These are phyloP conservation scores for Oreortyx pictus DNA, from an alignment of 2,797 vertebrate genomes.

Conservation along the genomic window DNA sequence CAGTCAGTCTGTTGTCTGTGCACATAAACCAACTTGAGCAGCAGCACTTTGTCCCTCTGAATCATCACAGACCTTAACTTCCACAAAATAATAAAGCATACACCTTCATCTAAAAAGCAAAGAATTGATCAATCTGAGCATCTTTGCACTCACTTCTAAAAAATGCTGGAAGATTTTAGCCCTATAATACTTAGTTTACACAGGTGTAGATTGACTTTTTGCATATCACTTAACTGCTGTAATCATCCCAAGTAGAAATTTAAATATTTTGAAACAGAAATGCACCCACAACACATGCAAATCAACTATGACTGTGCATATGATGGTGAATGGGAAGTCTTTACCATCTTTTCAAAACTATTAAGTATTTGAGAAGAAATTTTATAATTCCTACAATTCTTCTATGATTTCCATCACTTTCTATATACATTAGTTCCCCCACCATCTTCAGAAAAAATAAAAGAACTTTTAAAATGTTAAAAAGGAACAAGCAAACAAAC, in stretches of 20 bases:
- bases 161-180: background rate
- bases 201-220: background rate
- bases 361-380: background rate
- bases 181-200: background rate
- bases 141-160: background rate
- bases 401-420: background rate
- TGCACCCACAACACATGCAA: background rate
- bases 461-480: background rate
- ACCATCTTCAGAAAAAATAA: background rate
- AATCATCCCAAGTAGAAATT: constrained; percentile 1
- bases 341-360: background rate
- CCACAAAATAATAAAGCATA: background rate
- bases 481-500: background rate
- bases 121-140: background rate
- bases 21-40: background rate
- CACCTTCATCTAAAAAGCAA: background rate
- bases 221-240: background rate
- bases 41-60: background rate
- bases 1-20: background rate
- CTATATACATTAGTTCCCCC: background rate
- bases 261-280: constrained; percentile 22
- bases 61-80: background rate
- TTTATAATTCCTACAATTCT: background rate
- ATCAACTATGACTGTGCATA: background rate
- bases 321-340: rapidly evolving